Evolutionary conservation across 2,797 vertebrate genomes (phyloP).

Genomic region (Gymnopithys bicolor): DNA sequence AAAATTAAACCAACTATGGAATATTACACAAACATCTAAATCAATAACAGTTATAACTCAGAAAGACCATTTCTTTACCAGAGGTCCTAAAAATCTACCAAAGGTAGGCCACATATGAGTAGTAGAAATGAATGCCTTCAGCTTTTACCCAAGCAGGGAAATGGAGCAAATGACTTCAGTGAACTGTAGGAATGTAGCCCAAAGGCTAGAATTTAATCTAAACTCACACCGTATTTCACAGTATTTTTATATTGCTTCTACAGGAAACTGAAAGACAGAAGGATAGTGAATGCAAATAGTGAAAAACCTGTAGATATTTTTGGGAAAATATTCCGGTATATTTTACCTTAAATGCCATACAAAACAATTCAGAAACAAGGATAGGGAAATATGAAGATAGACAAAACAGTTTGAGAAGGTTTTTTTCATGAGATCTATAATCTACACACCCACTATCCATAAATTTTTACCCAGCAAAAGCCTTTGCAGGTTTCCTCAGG

Average conservation of each 20-base stretch:
- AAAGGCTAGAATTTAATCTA: not conserved
- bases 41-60: not conserved
- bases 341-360: not conserved
- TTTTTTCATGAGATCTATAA: not conserved
- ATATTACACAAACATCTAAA: constrained; percentile 1
- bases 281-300: not conserved
- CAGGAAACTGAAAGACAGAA: not conserved
- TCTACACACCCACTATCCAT: not conserved
- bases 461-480: not conserved
- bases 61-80: not conserved
- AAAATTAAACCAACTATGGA: not conserved
- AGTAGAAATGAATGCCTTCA: not conserved
- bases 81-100: not conserved
- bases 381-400: not conserved
- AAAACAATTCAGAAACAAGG: not conserved
- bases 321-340: not conserved
- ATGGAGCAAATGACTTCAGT: constrained; percentile 25
- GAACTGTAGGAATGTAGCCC: constrained; percentile 8
- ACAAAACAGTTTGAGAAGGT: not conserved
- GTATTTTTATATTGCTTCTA: not conserved
- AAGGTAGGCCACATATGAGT: not conserved
- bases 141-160: not conserved
- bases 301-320: not conserved
- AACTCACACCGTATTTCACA: not conserved
- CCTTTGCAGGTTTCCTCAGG: not conserved